Evolutionary conservation across 2,888 invertebrate species (phyloP).

Genomic region (Lottia scabra): DNA sequence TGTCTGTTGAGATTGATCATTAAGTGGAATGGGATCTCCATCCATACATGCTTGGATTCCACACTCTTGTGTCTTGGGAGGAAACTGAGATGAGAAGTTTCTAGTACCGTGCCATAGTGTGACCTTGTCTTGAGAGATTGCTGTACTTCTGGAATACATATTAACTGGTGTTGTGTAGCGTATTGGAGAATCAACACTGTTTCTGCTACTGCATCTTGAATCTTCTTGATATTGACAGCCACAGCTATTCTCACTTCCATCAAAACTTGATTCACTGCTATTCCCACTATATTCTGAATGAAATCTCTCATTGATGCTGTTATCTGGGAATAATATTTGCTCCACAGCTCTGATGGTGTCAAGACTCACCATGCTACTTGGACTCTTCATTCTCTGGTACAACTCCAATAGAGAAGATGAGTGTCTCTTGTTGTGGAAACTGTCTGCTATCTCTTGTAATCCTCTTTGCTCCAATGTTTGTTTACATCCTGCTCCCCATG

Average conservation of each 20-base stretch:
- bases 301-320: constrained; percentile 9
- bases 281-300: background rate
- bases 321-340: constrained; percentile 48
- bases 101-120: constrained; percentile 61
- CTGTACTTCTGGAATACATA: constrained; percentile 42
- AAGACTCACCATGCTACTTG: constrained; percentile 55
- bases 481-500: background rate
- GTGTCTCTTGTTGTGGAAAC: constrained; percentile 54
- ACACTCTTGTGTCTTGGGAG: constrained; percentile 58
- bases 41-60: constrained; percentile 52
- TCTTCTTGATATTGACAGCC: background rate
- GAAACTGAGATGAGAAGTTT: constrained; percentile 60
- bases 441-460: constrained; percentile 41
- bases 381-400: constrained; percentile 55
- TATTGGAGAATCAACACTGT: constrained; percentile 20
- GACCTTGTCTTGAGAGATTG: constrained; percentile 54
- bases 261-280: background rate
- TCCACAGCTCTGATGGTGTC: constrained; percentile 55
- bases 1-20: constrained; percentile 35
- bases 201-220: background rate
- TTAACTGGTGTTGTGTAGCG: constrained; percentile 37
- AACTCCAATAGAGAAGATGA: constrained; percentile 57
- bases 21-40: constrained; percentile 14
- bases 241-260: constrained; percentile 1
- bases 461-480: background rate